A percentile compares a stretch with the other conserved stretches of the same genome.
Evolutionary conservation across 2,888 invertebrate genomes (phyloP).

Genomic region (Sialis lutaria): DNA sequence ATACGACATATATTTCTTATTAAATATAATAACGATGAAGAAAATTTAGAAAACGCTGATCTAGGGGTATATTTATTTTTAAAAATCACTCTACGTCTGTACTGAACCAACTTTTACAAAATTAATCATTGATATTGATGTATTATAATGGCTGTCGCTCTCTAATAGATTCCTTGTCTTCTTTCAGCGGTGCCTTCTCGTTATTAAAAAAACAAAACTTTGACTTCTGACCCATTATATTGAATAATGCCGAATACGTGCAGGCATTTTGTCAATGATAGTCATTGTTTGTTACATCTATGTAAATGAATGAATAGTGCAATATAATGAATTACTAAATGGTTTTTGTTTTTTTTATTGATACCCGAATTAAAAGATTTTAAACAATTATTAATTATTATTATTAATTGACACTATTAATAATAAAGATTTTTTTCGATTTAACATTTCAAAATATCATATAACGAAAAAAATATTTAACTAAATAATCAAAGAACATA

Average conservation of each 20-base stretch:
- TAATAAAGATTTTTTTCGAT: no score
- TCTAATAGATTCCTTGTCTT: slow-evolving; percentile 25
- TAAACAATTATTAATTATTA: no score
- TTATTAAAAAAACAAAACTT: slow-evolving; percentile 15
- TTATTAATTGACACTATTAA: no score
- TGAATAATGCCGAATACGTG: neutral
- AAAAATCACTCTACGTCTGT: no score
- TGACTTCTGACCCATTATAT: slow-evolving; percentile 19
- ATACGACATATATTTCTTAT: no score
- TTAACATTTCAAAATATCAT: no score
- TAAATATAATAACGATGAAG: no score
- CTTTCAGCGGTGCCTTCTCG: slow-evolving; percentile 32
- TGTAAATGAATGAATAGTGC: slow-evolving; percentile 6
- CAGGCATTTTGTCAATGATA: neutral
- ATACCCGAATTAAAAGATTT: no score
- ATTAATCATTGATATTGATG: neutral
- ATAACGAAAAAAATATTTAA: no score
- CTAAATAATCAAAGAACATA: no score
- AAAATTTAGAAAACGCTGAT: no score
- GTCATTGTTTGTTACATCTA: slow-evolving; percentile 1
- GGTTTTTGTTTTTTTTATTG: neutral
- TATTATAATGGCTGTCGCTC: slow-evolving; percentile 1
- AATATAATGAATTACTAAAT: neutral
- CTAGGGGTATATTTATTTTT: no score
- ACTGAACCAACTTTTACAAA: neutral